These are phyloP conservation scores for Drosophila tanythrix DNA, from an alignment of 2,888 invertebrate genomes.

Conservation along the genomic window DNA sequence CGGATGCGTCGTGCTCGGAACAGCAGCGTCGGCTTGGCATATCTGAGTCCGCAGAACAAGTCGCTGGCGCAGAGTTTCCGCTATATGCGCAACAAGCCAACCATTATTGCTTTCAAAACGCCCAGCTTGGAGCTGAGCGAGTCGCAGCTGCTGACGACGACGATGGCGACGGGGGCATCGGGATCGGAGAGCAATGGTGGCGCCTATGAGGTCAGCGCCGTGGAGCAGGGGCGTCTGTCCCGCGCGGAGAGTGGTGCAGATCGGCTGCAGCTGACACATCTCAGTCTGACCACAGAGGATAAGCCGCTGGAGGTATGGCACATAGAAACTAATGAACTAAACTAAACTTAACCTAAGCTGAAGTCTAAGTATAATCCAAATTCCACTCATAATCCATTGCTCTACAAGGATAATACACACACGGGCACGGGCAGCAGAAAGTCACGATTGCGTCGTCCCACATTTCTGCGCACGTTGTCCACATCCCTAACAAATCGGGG, in stretches of 20 bases:
- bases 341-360: neutral
- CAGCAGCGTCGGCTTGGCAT: constrained; percentile 88
- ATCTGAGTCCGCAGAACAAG: constrained; percentile 91
- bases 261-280: constrained; percentile 43
- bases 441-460: constrained; percentile 83
- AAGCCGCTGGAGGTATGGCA: constrained; percentile 90
- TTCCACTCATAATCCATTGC: constrained; percentile 23
- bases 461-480: constrained; percentile 83
- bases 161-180: constrained; percentile 82
- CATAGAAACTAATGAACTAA: constrained; percentile 21
- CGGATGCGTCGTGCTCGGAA: constrained; percentile 88
- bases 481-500: constrained; percentile 80
- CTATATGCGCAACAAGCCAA: constrained; percentile 95
- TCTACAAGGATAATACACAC: constrained; percentile 66
- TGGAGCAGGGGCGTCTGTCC: constrained; percentile 86
- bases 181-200: constrained; percentile 38
- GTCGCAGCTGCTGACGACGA: constrained; percentile 85
- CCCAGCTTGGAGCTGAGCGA: constrained; percentile 91
- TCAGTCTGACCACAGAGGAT: constrained; percentile 83
- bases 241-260: constrained; percentile 54
- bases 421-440: constrained; percentile 75
- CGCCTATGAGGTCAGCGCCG: constrained; percentile 15
- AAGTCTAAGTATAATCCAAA: constrained; percentile 8
- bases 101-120: constrained; percentile 94
- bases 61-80: constrained; percentile 93